Evolutionary conservation across 2,888 invertebrate species (phyloP), one percentile per base, ranked within the genome.

Genomic region (Acanthosoma haemorrhoidale): DNA sequence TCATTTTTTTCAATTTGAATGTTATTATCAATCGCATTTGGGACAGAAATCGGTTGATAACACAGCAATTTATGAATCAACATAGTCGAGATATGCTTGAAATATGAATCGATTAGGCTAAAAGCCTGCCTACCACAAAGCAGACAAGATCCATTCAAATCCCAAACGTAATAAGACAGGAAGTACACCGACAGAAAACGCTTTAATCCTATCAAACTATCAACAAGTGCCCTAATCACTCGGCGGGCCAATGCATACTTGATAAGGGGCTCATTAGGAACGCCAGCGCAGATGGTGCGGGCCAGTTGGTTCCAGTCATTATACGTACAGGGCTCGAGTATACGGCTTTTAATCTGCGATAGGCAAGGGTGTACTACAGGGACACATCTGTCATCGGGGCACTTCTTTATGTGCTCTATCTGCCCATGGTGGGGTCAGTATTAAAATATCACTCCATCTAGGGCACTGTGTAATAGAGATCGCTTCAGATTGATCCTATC

Each of bases 141-240:
- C n/a, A n/a, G n/a, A n/a, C n/a, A n/a, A n/a, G n/a, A n/a, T n/a
- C n/a, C n/a, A n/a, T n/a, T n/a, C n/a, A n/a, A n/a, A n/a, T n/a
- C n/a, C n/a, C n/a, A n/a, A n/a, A n/a, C n/a, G n/a, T n/a, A n/a
- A n/a, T n/a, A n/a, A n/a, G n/a, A n/a, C n/a, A n/a, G n/a, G n/a
- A n/a, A n/a, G n/a, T n/a, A n/a, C n/a, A n/a, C 51, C 51, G 25
- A n/a, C n/a, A 25, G 51, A 51, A 51, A 51, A 51, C 29, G 29
- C 51, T 51, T 51, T 51, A 51, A 51, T 51, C 51, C 51, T 51
- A 51, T 51, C 51, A 51, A 25, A 25, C 21, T 51, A 51, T 51
- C 51, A 51, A 51, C 51, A 51, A 51, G 51, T 51, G 51, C n/a
- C 29, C 51, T 51, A 51, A 51, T 51, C 51, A 51, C 51, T 51